phyloP scores from a whole-genome alignment of 2,797 vertebrate genomes.

The Smutsia temminckii region DNA sequence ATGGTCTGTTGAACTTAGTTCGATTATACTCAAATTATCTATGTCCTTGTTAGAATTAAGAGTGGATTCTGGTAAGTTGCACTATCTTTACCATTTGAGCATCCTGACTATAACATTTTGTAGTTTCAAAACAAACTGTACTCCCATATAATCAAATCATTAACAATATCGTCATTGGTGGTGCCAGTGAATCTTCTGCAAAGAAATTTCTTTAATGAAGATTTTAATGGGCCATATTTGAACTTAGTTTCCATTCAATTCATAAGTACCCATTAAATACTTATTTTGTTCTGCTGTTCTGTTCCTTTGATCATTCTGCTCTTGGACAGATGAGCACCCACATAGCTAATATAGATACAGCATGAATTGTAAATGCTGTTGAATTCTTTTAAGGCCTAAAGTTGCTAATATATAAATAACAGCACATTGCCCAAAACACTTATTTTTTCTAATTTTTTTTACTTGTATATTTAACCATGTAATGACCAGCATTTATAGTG shows the following conservation, averaged over 20 bases:
- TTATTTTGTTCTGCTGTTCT: constrained; percentile 10
- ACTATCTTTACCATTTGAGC: constrained; percentile 19
- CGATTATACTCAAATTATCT: not conserved
- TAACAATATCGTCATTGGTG: not conserved
- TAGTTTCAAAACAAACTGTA: constrained; percentile 40
- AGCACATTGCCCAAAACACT: not conserved
- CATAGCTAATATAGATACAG: not conserved
- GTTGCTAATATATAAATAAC: not conserved
- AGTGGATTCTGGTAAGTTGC: not conserved
- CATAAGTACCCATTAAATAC: constrained; percentile 40
- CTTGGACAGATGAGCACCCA: not conserved
- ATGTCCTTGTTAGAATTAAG: not conserved
- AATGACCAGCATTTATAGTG: not conserved
- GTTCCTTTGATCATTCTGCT: constrained; percentile 35
- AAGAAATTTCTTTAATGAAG: constrained; percentile 56
- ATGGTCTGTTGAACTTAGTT: not conserved
- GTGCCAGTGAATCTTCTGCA: constrained; percentile 8
- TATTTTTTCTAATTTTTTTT: not conserved
- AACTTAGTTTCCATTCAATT: constrained; percentile 61
- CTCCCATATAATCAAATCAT: constrained; percentile 7
- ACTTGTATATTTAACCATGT: not conserved
- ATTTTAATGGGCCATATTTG: constrained; percentile 50
- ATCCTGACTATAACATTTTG: constrained; percentile 31
- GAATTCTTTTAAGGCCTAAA: not conserved
- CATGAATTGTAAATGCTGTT: constrained; percentile 3